Conservation (phyloP, 2,113 vertebrate species). For the Promerops cafer region DNA sequence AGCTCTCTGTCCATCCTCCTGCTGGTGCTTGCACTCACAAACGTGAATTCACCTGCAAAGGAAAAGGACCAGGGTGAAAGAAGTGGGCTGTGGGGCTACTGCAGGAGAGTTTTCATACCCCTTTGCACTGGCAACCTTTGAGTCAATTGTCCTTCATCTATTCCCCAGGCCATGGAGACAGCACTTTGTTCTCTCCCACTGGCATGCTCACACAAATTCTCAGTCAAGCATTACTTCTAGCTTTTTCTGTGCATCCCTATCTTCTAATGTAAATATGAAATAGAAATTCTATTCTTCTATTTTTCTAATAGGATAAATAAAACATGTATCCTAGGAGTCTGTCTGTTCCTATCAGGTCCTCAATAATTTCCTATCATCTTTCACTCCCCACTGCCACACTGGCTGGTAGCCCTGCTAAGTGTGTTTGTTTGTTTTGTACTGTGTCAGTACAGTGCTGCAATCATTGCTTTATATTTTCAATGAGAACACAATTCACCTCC, state of each 20-base stretch:
- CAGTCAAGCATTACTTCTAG: not conserved
- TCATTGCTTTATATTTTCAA: not conserved
- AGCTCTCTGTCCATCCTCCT: not conserved
- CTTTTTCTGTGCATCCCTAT: not conserved
- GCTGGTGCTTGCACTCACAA: not conserved
- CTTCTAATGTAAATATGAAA: not conserved
- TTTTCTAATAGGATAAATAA: not conserved
- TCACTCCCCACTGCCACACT: not conserved
- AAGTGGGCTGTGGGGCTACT: too few relatives aligned
- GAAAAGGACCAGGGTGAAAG: not conserved
- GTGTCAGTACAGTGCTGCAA: not conserved
- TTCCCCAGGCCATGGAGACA: not conserved
- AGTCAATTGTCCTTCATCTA: not conserved
- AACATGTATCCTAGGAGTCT: not conserved
- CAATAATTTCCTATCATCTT: not conserved
- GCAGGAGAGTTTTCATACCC: not conserved
- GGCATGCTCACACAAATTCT: not conserved
- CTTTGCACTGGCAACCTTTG: not conserved
- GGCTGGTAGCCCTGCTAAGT: not conserved
- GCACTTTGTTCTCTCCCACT: not conserved
- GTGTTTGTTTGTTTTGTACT: not conserved
- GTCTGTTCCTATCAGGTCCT: not conserved
- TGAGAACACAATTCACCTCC: not conserved
- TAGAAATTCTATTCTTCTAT: not conserved
- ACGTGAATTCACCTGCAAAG: not conserved